Evolutionary conservation across 2,888 invertebrate species (phyloP).

Genomic region (Chelonus formosanus): DNA sequence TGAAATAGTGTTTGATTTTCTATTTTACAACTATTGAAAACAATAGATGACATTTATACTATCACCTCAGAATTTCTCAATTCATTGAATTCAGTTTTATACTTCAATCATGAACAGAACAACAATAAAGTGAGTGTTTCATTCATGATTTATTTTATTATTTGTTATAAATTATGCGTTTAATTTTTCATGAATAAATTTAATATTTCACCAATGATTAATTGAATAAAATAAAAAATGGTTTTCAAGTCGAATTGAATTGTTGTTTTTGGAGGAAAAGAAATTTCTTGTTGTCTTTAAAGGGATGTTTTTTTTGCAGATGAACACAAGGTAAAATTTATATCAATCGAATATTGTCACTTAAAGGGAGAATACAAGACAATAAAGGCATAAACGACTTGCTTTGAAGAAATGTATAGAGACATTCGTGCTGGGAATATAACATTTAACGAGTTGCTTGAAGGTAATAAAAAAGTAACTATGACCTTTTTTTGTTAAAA

Average conservation of each 20-base stretch:
- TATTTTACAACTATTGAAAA: too few relatives aligned
- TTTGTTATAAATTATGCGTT: too few relatives aligned
- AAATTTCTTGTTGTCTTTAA: neutral
- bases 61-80: too few relatives aligned
- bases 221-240: too few relatives aligned
- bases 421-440: neutral
- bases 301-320: neutral
- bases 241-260: neutral
- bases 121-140: too few relatives aligned
- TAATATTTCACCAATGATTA: too few relatives aligned
- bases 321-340: neutral
- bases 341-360: neutral
- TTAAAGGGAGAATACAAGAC: neutral
- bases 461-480: neutral
- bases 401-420: neutral
- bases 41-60: too few relatives aligned
- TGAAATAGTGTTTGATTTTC: too few relatives aligned
- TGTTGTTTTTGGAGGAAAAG: neutral
- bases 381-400: neutral
- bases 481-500: neutral
- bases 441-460: conserved; percentile 3
- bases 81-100: too few relatives aligned
- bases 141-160: too few relatives aligned
- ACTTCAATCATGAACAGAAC: too few relatives aligned
- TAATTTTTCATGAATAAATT: too few relatives aligned